phyloP scores from a whole-genome alignment of 2,888 invertebrate species.

The Ophonus ardosiacus region DNA sequence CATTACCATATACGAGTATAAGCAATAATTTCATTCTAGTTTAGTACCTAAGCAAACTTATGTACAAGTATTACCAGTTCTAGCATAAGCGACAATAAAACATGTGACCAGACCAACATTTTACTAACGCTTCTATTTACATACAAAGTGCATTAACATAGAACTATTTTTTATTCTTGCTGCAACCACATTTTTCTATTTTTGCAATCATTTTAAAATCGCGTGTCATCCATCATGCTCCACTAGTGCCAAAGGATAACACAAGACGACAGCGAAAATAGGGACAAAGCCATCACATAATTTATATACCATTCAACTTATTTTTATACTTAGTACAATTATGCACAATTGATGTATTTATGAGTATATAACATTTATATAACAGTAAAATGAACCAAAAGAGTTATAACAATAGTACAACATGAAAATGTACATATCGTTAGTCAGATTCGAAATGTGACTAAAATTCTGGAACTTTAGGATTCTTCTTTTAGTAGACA shows the following conservation, averaged over 20 bases:
- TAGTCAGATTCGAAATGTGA: too few species aligned
- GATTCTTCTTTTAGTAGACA: too few species aligned
- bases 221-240: constrained; percentile 29
- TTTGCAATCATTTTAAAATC: constrained; percentile 46
- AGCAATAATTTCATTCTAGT: not conserved
- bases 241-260: constrained; percentile 11
- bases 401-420: too few species aligned
- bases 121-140: constrained; percentile 28
- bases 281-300: not conserved
- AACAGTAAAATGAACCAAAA: too few species aligned
- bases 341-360: too few species aligned
- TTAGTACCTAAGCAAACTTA: not conserved
- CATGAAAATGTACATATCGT: too few species aligned
- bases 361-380: too few species aligned
- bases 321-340: too few species aligned
- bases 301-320: not conserved
- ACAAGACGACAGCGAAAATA: not conserved
- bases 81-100: constrained; percentile 18
- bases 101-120: constrained; percentile 10
- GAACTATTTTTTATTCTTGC: constrained; percentile 22
- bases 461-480: too few species aligned
- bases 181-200: not conserved
- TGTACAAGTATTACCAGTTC: constrained; percentile 4
- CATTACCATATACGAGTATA: not conserved
- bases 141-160: constrained; percentile 43